Conservation (phyloP, 2,888 invertebrate species). For the Odontothrips loti region DNA sequence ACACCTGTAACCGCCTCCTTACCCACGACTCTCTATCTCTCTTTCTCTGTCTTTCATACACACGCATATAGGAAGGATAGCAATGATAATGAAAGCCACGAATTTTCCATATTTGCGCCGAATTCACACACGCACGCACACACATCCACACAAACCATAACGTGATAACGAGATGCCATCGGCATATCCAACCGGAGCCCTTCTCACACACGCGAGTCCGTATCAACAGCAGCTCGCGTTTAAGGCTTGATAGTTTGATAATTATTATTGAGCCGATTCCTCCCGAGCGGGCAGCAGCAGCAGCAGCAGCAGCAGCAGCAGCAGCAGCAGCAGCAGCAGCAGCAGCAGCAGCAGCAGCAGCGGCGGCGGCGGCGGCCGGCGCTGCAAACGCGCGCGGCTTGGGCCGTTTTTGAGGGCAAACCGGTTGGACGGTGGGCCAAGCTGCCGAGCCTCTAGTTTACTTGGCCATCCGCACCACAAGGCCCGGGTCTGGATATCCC, state of each 20-base stretch:
- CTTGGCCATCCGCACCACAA: background rate
- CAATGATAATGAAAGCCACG: too few relatives aligned
- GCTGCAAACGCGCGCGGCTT: background rate
- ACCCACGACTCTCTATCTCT: too few relatives aligned
- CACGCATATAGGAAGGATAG: too few relatives aligned
- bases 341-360: background rate
- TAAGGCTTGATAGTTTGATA: constrained; percentile 3
- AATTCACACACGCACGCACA: background rate
- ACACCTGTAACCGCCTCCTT: too few relatives aligned
- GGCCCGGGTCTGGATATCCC: too few relatives aligned
- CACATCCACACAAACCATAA: background rate
- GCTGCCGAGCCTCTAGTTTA: background rate
- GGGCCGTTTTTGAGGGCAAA: background rate
- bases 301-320: background rate
- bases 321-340: background rate
- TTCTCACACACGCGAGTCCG: background rate
- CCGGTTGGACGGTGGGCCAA: background rate
- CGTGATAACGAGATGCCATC: background rate
- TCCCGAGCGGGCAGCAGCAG: background rate
- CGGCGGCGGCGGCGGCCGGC: background rate
- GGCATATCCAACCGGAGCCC: background rate
- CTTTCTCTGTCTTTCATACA: too few relatives aligned
- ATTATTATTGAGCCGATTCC: constrained; percentile 5
- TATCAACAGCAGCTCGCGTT: background rate
- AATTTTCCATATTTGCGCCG: too few relatives aligned